phyloP scores from a whole-genome alignment of 2,113 vertebrate species.

The Sapajus apella region DNA sequence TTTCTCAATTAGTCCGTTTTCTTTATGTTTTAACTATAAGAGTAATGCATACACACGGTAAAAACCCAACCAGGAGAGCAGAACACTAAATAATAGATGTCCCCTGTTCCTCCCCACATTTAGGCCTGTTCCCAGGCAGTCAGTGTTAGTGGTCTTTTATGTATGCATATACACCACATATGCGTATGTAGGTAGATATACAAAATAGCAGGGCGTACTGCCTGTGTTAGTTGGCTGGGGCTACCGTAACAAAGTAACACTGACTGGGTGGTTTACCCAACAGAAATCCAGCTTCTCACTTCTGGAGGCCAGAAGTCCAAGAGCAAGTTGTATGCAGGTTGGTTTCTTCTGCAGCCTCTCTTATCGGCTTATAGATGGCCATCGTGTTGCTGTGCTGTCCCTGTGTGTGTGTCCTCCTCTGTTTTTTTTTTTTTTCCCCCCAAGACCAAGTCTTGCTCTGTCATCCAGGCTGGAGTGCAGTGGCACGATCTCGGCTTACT shows the following conservation, averaged over 20 bases:
- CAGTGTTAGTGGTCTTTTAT: neutral
- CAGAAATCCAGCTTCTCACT: neutral
- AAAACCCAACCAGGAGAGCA: neutral
- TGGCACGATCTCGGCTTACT: no score
- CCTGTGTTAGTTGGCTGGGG: neutral
- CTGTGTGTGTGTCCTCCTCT: neutral
- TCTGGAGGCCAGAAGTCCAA: neutral
- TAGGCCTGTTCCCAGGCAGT: neutral
- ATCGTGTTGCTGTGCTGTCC: neutral
- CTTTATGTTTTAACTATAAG: neutral
- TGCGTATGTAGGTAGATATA: accelerated
- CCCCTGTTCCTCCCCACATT: neutral
- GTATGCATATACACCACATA: no score
- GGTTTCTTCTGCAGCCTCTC: neutral
- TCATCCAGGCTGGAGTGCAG: no score
- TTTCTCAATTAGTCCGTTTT: neutral
- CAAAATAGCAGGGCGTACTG: neutral
- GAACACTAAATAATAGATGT: neutral
- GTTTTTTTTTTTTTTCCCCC: no score
- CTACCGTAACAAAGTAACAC: neutral
- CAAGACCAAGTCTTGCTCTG: no score
- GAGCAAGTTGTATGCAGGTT: neutral
- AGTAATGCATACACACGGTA: neutral
- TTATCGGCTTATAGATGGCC: neutral
- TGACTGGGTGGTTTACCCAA: neutral